Percentiles rank a stretch among this genome's conserved stretches.
Evolutionary conservation across 2,888 invertebrate species (phyloP).

Genomic region (Lordiphosa fenestrarum): DNA sequence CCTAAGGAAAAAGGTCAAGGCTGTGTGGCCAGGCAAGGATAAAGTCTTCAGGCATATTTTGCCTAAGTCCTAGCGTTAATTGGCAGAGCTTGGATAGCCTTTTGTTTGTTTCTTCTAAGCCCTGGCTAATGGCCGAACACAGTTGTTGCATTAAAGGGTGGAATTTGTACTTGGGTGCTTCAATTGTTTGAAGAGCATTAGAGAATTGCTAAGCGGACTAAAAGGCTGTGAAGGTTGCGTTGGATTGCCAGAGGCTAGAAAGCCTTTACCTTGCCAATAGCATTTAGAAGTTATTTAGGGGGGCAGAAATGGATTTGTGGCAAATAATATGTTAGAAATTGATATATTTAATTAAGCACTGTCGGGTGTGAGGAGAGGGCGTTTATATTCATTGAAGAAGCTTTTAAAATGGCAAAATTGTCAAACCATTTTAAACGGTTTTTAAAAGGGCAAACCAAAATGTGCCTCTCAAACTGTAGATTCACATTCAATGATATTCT

Average conservation of each 20-base stretch:
- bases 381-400: no score
- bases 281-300: no score
- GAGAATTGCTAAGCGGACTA: conserved; percentile 51
- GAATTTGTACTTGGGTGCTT: conserved; percentile 6
- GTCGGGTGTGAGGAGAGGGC: no score
- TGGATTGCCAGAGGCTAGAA: conserved; percentile 15
- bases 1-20: conserved; percentile 73
- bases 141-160: conserved; percentile 33
- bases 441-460: no score
- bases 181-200: conserved; percentile 59
- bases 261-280: background rate
- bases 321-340: no score
- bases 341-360: no score
- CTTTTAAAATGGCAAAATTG: no score
- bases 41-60: conserved; percentile 46
- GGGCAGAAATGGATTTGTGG: no score
- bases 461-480: no score
- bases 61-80: conserved; percentile 60
- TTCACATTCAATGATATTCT: no score
- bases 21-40: conserved; percentile 40
- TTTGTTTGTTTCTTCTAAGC: conserved; percentile 50
- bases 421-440: no score
- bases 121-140: conserved; percentile 59
- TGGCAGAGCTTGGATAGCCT: conserved; percentile 50
- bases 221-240: conserved; percentile 13